Conservation (phyloP, 2,797 vertebrate genomes). For the Telmatherina bonti region DNA sequence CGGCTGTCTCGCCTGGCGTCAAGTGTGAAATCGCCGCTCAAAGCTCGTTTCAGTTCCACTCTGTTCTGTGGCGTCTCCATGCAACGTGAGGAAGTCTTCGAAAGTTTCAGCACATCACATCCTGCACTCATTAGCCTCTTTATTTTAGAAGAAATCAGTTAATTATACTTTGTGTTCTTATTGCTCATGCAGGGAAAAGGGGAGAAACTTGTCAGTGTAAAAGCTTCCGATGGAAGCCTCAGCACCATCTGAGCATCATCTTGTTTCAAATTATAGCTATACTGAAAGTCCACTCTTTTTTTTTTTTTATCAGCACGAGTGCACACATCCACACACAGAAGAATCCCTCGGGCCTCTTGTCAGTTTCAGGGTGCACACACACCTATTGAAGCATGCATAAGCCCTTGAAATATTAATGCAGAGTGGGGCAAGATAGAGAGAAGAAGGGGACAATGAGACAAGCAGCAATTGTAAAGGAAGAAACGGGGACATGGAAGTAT, state of each 20-base stretch:
- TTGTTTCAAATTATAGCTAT: not conserved
- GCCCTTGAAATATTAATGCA: slow-evolving; percentile 79
- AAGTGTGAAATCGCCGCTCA: slow-evolving; percentile 40
- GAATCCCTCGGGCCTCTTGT: slow-evolving; percentile 49
- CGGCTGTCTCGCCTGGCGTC: slow-evolving; percentile 13
- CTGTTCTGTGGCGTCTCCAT: slow-evolving; percentile 13
- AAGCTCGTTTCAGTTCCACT: slow-evolving; percentile 25
- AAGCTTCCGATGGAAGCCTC: not conserved
- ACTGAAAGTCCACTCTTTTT: slow-evolving; percentile 10
- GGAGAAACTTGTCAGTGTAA: slow-evolving; percentile 1
- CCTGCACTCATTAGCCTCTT: slow-evolving; percentile 20
- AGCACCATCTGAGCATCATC: slow-evolving; percentile 12
- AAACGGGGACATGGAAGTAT: slow-evolving; percentile 11
- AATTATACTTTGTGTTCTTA: slow-evolving; percentile 25
- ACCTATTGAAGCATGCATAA: slow-evolving; percentile 76
- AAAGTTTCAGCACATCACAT: slow-evolving; percentile 21
- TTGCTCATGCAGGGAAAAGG: not conserved
- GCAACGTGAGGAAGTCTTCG: slow-evolving; percentile 31
- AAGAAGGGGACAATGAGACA: slow-evolving; percentile 2
- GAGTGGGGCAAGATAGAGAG: slow-evolving; percentile 27
- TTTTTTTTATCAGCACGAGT: slow-evolving; percentile 10
- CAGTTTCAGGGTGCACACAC: slow-evolving; percentile 59
- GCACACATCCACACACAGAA: slow-evolving; percentile 18
- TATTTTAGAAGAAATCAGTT: slow-evolving; percentile 20
- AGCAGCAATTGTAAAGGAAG: slow-evolving; percentile 11